Base-by-base conservation (phyloP, 2,888 invertebrate species). In the Platycnemis pennipes region DNA sequence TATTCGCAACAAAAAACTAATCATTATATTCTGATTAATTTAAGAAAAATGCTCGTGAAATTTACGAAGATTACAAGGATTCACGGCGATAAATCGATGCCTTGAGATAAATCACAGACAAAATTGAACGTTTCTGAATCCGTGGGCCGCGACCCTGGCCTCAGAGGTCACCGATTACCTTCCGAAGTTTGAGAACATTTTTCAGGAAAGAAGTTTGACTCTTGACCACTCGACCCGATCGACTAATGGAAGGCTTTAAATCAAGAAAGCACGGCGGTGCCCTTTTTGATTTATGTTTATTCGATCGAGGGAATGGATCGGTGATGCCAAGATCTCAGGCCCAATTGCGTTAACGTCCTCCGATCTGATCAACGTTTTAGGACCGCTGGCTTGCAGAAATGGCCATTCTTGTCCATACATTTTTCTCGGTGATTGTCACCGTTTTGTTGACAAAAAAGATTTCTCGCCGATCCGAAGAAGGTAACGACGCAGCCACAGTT, bases 61-160 rank as follows among this genome's bases (percentile, higher is more conserved):
- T 77, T 37, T 0, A 26, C 2, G 8, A 13, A 37, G 31, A 31
- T 13, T 77, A 37, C 69, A 31, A 11, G n/a, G 22, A 26, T 63
- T 3, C 13, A 37, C 13, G 2, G 13, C 37, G 63, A 63, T 63
- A 13, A 26, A 63, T 63, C 63, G 63, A 26, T 22, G 77, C 3
- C 37, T 37, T 77, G n/a, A 77, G 16, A 77, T 77, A 77, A 77
- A 77, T 77, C 77, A 77, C 77, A 37, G n/a, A 77, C 11, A 77
- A 2, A 37, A 8, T 31, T 77, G 77, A 77, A 37, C 13, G 77
- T 37, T 77, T 77, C 77, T 77, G 31, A 77, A 77, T 37, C 2
- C 4, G 37, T 77, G 37, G 77, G 1, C 26, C 77, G 77, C 26
- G 77, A 77, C 77, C 77, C 26, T 37, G 13, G 77, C 31, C 11